These are phyloP conservation scores for Oryzias celebensis DNA, from an alignment of 2,113 vertebrate species.

Conservation along the genomic window DNA sequence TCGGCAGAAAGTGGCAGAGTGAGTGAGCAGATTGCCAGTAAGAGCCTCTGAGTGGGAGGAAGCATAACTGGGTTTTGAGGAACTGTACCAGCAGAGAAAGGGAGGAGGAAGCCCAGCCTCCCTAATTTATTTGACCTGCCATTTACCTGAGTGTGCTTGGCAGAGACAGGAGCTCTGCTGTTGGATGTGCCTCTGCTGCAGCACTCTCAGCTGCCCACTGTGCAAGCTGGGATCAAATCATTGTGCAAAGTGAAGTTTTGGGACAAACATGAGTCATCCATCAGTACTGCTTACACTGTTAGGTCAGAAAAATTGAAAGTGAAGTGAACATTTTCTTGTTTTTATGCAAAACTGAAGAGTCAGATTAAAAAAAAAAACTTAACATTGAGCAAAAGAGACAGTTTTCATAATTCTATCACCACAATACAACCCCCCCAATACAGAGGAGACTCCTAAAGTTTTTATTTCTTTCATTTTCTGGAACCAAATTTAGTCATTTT, in stretches of 20 bases:
- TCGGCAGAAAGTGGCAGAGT: constrained; percentile 6
- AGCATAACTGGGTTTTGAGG: constrained; percentile 40
- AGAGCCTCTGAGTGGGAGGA: constrained; percentile 47
- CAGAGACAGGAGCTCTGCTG: constrained; percentile 23
- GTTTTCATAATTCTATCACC: too few relatives aligned
- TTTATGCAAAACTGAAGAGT: constrained; percentile 13
- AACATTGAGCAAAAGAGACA: constrained; percentile 1
- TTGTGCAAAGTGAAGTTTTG: constrained; percentile 45
- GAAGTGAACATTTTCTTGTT: not conserved
- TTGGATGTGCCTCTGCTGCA: constrained; percentile 44
- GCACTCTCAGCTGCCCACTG: constrained; percentile 20
- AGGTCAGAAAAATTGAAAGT: not conserved
- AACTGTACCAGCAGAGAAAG: constrained; percentile 38
- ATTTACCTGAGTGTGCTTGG: constrained; percentile 56
- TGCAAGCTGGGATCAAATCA: constrained; percentile 43
- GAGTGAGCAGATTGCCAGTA: constrained; percentile 26
- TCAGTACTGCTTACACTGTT: constrained; percentile 36
- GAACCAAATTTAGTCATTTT: constrained; percentile 30
- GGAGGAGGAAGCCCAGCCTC: constrained; percentile 30
- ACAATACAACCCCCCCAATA: constrained; percentile 8
- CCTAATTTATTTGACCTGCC: constrained; percentile 41
- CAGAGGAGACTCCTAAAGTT: constrained; percentile 12
- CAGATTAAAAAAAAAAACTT: constrained; percentile 23
- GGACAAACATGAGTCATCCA: constrained; percentile 59
- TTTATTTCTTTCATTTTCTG: constrained; percentile 41